A percentile compares a stretch with the other conserved stretches of the same genome.
phyloP scores from a whole-genome alignment of 2,888 invertebrate genomes.

The Caradrina clavipalpis region DNA sequence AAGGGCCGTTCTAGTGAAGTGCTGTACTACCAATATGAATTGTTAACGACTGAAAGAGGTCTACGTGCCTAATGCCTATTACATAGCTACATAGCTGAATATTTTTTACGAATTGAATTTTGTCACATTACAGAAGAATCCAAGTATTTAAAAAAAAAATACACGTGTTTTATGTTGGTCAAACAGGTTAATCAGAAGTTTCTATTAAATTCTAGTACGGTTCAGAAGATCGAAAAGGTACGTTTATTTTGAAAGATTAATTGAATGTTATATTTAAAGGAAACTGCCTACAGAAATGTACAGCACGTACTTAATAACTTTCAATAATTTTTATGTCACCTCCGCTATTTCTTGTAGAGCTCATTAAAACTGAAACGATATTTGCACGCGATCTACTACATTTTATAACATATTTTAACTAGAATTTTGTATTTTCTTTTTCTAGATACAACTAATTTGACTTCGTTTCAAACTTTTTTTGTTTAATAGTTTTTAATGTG shows the following conservation, averaged over 20 bases:
- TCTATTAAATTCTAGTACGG: not conserved
- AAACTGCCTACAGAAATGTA: slow-evolving; percentile 32
- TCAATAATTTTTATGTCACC: slow-evolving; percentile 44
- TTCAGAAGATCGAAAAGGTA: not conserved
- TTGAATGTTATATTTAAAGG: slow-evolving; percentile 28
- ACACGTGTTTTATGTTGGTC: not conserved
- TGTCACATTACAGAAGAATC: slow-evolving; percentile 1
- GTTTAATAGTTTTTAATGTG: no score
- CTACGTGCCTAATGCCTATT: slow-evolving; percentile 26
- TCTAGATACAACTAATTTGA: not conserved
- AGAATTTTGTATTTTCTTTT: not conserved
- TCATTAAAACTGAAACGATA: slow-evolving; percentile 46
- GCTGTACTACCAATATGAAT: slow-evolving; percentile 51
- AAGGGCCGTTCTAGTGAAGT: slow-evolving; percentile 50
- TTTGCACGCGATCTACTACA: slow-evolving; percentile 39
- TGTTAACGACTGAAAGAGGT: slow-evolving; percentile 48
- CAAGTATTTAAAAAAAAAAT: not conserved
- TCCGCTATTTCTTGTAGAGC: slow-evolving; percentile 36
- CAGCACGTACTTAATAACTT: slow-evolving; percentile 24
- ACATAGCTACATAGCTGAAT: not conserved
- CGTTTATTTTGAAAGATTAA: slow-evolving; percentile 15
- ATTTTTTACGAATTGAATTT: not conserved
- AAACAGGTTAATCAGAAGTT: not conserved
- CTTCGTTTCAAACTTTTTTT: not conserved
- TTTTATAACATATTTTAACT: slow-evolving; percentile 22